Conservation (phyloP, 2,888 invertebrate species). For the Pterostichus niger region DNA sequence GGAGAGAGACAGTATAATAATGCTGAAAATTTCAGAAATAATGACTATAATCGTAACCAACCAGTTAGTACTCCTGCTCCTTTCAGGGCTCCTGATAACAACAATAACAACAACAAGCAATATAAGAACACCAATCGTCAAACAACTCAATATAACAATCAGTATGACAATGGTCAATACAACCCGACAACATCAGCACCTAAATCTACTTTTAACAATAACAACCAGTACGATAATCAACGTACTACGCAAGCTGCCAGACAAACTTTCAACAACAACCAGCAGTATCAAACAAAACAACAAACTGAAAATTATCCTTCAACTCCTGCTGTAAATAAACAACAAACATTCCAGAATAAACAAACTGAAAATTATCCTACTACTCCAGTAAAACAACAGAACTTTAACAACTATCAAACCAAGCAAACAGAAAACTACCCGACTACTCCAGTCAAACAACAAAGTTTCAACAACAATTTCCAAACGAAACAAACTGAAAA, state of each 20-base stretch:
- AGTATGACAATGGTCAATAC: conserved; percentile 66
- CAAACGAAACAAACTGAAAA: conserved; percentile 71
- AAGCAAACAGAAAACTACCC: conserved; percentile 70
- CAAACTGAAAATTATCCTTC: conserved; percentile 72
- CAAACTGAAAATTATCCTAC: conserved; percentile 73
- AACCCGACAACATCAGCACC: conserved; percentile 68
- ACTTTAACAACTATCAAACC: conserved; percentile 54
- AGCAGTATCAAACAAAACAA: conserved; percentile 68
- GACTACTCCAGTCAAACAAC: conserved; percentile 69
- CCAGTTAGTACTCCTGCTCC: conserved; percentile 76
- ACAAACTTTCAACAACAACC: conserved; percentile 67
- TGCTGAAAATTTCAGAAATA: conserved; percentile 71
- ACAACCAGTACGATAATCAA: conserved; percentile 68
- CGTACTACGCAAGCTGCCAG: conserved; percentile 61
- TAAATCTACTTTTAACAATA: conserved; percentile 68
- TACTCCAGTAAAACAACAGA: conserved; percentile 68
- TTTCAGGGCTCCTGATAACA: conserved; percentile 73
- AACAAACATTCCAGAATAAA: conserved; percentile 68
- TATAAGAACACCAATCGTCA: conserved; percentile 57
- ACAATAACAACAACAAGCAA: conserved; percentile 49
- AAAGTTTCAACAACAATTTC: conserved; percentile 54
- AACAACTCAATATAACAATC: conserved; percentile 66
- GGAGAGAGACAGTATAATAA: conserved; percentile 68
- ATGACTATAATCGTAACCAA: conserved; percentile 65
- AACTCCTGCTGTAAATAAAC: conserved; percentile 68